A percentile compares a stretch with the other conserved stretches of the same genome.
Evolutionary conservation across 2,797 vertebrate genomes (phyloP).

Genomic region (Centroberyx gerrardi): DNA sequence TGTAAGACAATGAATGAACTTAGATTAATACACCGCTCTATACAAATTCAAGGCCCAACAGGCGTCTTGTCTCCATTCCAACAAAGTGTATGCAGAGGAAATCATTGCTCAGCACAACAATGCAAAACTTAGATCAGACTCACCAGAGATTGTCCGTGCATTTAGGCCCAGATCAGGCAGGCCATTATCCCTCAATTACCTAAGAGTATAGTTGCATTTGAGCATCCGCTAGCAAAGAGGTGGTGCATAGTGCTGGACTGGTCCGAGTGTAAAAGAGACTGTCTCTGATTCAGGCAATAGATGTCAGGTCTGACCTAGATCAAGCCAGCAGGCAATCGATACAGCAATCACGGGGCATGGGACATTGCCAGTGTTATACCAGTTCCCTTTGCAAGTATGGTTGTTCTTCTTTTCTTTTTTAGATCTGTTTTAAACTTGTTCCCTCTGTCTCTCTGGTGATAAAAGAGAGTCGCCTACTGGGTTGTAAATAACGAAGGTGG

Average conservation of each 20-base stretch:
- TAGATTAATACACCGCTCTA: neutral
- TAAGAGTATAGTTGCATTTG: constrained; percentile 32
- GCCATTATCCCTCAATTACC: constrained; percentile 9
- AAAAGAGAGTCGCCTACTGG: neutral
- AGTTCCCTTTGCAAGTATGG: constrained; percentile 27
- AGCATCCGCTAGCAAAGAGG: constrained; percentile 44
- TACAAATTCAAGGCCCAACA: neutral
- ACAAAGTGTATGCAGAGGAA: neutral
- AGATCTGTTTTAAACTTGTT: neutral
- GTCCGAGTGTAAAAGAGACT: constrained; percentile 20
- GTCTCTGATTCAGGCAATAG: constrained; percentile 58
- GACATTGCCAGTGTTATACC: neutral
- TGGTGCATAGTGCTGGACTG: constrained; percentile 3
- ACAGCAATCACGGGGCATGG: constrained; percentile 39
- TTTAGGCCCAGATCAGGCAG: constrained; percentile 22
- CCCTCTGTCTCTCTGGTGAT: neutral
- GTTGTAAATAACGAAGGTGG: neutral
- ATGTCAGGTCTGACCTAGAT: constrained; percentile 78
- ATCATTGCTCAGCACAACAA: neutral
- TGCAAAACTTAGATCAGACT: constrained; percentile 43
- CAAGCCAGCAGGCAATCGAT: constrained; percentile 65
- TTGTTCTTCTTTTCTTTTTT: neutral
- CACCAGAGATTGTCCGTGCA: constrained; percentile 54
- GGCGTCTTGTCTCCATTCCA: neutral
- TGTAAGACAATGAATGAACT: neutral